Percentiles rank a stretch among this genome's conserved stretches.
Conservation (phyloP, 2,797 vertebrate species). For the Enteromius viviparus region DNA sequence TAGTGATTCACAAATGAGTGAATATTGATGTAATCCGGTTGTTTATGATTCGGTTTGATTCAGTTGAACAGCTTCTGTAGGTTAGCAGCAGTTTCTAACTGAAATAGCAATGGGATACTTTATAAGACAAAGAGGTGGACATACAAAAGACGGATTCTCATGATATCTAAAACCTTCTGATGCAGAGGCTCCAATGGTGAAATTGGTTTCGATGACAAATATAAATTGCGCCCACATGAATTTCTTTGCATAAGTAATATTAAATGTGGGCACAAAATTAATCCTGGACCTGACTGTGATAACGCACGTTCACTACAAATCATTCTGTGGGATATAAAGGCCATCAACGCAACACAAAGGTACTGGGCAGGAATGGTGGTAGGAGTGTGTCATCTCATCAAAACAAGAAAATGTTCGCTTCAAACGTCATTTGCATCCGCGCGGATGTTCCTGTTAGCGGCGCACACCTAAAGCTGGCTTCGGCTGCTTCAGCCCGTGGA, state of each 20-base stretch:
- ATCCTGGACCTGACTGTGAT: not conserved
- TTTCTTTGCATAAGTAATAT: not conserved
- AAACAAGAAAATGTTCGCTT: not conserved
- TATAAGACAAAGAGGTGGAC: too few species aligned
- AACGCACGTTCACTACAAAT: not conserved
- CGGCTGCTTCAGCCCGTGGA: not conserved
- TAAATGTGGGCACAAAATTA: not conserved
- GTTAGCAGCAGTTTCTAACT: not conserved
- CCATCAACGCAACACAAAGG: not conserved
- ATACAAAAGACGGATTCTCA: not conserved
- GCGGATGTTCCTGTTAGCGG: not conserved
- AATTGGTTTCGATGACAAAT: not conserved
- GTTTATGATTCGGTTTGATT: not conserved
- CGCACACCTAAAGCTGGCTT: not conserved
- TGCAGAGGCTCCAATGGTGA: not conserved
- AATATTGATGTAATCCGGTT: not conserved
- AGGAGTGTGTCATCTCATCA: not conserved
- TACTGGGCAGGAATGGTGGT: not conserved
- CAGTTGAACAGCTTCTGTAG: not conserved
- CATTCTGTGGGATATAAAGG: not conserved
- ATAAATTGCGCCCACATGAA: not conserved
- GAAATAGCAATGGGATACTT: not conserved
- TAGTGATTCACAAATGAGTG: not conserved
- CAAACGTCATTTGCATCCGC: conserved; percentile 9
- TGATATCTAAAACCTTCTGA: not conserved